A percentile compares a stretch with the other conserved stretches of the same genome.
Conservation (phyloP, 2,113 vertebrate genomes). For the Loxodonta africana region DNA sequence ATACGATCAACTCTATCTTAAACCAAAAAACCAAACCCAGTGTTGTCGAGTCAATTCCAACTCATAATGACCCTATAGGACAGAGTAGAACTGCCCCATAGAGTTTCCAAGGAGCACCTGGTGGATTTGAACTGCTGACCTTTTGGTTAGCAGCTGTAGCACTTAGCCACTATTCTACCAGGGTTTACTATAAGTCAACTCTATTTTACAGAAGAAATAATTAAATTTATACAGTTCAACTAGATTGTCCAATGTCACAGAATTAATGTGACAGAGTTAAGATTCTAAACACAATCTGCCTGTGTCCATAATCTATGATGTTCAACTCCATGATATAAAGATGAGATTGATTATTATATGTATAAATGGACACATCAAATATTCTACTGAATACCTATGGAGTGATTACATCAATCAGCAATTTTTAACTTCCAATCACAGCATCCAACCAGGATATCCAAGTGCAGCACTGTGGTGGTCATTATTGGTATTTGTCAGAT, state of each 20-base stretch:
- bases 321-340: neutral
- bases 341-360: neutral
- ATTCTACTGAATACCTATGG: neutral
- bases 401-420: neutral
- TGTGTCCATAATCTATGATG: neutral
- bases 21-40: no score
- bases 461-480: neutral
- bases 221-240: neutral
- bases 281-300: neutral
- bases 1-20: no score
- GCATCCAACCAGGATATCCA: neutral
- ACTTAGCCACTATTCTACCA: no score
- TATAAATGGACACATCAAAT: neutral
- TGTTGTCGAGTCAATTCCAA: no score
- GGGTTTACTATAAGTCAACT: no score
- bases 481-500: neutral
- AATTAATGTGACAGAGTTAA: neutral
- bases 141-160: no score
- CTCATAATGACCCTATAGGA: no score
- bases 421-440: neutral
- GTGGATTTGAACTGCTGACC: no score
- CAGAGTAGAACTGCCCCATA: no score
- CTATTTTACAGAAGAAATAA: no score
- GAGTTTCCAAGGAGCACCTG: no score
- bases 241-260: neutral